Base-by-base conservation (phyloP, 2,113 vertebrate species). In the Gambusia holbrooki region DNA sequence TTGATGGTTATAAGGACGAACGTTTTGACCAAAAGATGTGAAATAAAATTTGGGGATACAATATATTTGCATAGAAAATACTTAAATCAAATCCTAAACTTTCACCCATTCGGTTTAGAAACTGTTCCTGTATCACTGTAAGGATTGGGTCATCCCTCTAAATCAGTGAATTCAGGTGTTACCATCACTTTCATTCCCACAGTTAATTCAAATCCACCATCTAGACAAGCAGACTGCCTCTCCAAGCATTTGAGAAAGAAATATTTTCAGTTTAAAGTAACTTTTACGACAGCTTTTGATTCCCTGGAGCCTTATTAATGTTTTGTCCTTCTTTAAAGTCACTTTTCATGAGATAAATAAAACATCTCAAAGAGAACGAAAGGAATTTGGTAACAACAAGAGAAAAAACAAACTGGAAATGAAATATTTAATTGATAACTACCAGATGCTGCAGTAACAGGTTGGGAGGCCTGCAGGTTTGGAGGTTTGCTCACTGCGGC, bases 391-490 rank as follows among this genome's bases (percentile, higher is more conserved):
- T 48, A 48, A 48, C 45, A 48, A 58, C 7, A 25, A 2, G 4
- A 27, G 13, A 27, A 42, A 42, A 68, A 48, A 9, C 11, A 19
- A 48, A 30, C 35, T 27, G 29, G 13, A 4, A 40, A 27, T n/a
- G 14, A 17, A n/a, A 66, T 28, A 9, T 69, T 69, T 17, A 69
- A 25, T 13, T 70, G 14, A 28, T 30, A 33, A 15, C 4, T 77
- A 94, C 94, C 91, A 87, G 89, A 71, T 66, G 78, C 76, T 45
- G 80, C 72, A 19, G 92, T 32, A 33, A 65, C 74, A 0, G 74
- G 63, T 35, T 45, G 74, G 5, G 82, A 37, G 30, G 66, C 74
- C 15, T 71, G 71, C 12, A 58, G 14, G 45, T 67, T 79, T 17
- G 87, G 15, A 30, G 76, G 5, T 14, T 82, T 35, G 22, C 74